Base-by-base conservation (phyloP, 2,888 invertebrate genomes). In the Corbicula japonica region DNA sequence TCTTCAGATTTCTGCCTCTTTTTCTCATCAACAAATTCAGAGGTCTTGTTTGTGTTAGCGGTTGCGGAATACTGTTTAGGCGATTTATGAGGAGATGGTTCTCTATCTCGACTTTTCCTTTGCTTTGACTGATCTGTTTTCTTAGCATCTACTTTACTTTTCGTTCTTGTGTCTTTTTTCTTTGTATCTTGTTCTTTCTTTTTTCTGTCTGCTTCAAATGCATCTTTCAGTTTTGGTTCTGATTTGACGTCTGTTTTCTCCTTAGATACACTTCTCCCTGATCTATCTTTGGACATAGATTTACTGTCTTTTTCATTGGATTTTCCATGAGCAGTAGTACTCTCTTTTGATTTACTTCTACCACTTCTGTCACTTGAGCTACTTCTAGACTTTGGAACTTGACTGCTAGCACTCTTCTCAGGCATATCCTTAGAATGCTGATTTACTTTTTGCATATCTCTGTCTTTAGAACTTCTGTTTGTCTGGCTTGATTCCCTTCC, bases 301-400 rank as follows among this genome's bases (percentile, higher is more conserved):
- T n/a, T 4, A 5, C 61, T 48, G 44, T 56, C 23, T 56, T 56
- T 26, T 46, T 63, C n/a, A 56, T 21, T 8, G 52, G 41, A 41
- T 41, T 15, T 41, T 41, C 18, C 18, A 10, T 41, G 12, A 41
- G 18, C 18, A 41, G 41, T 41, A 12, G 41, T 41, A 41, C 50
- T 30, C 18, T 21, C 18, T 28, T 32, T 70, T 4, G 26, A 5
- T 44, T 58, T 30, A 35, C 52, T 32, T 46, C 68, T 76, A 26
- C 21, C 41, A 15, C 76, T 76, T 30, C 60, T 68, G 23, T 80
- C 80, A 50, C 68, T 80, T 38, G 80, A 80, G 15, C 54, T 21
- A 35, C 62, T 68, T 50, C 76, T 46, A 28, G 30, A n/a, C 41
- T 66, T 75, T 6, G 48, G 26, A 1, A 28, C 15, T 15, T 61